Evolutionary conservation across 2,797 vertebrate species (phyloP), one percentile per base, ranked within the genome.

Genomic region (Anniella stebbinsi): DNA sequence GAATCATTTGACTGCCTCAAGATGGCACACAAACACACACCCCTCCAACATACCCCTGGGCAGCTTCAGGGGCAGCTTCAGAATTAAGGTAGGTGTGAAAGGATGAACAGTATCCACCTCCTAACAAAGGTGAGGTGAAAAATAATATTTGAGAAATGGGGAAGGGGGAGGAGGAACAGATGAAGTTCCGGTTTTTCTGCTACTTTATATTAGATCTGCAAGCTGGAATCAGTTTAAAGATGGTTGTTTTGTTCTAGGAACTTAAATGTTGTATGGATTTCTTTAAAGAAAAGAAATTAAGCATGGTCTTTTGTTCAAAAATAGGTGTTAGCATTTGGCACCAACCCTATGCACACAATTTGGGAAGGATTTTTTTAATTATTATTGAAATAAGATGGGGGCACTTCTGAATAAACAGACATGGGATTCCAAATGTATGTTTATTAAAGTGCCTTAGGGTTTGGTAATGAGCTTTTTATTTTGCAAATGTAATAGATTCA

Each of bases 1-100:
- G 95, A 96, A 80, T 95, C 94, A 95, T 63, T 75, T 23, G 38
- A 0, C 33, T 66, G 36, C 17, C 11, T 1, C 83, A 95, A 92
- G 85, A 84, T n/a, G 0, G 67, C 69, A 57, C 54, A 57, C 54
- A 57, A 11, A 57, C 54, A 69, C 69, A 45, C 45, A 45, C 45
- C 3, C 45, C 3, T 6, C 3, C 45, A 45, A 3, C 45, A 45
- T 45, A 45, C 45, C 45, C 45, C 0, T 51, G 0, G 66, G n/a
- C 51, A 66, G 45, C 45, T 30, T 0, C n/a, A n/a, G 80, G 38
- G 82, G 33, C 17, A 45, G 51, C 2, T 33, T 15, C 21, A 87
- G 33, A 0, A 67, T 17, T 0, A 30, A 80, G 83, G n/a, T 23
- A 9, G 80, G 17, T 88, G 88, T 38, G 90, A 51, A 60, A 51